Evolutionary conservation across 23 tunicate species (phyloP), one percentile per base, ranked within the genome.

Genomic region (Styela clava): DNA sequence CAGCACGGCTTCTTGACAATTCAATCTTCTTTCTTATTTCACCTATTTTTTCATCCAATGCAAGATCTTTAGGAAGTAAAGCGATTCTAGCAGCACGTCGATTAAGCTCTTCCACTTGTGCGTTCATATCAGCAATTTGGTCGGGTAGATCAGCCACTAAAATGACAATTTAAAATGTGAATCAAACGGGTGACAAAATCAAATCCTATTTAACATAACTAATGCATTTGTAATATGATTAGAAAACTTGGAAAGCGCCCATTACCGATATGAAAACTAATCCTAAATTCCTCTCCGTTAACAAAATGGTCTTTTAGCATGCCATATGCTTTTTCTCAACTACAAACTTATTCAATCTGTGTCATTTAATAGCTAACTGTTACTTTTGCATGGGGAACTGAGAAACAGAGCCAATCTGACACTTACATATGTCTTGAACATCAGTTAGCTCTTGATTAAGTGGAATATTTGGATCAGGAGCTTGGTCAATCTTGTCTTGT

Each of bases 21-120:
- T 61, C 86, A 69, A 89, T 89, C 65, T 69, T 81, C 83, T 85
- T 89, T 37, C 79, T 31, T 20, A 89, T 89, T 25, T 77, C 89
- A 18, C 52, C 30, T 34, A 89, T 85, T 73, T 85, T 81, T 62
- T 81, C 69, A 33, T 71, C 74, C 77, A 89, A 28, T 51, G 63
- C 77, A 68, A 89, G 72, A n/a, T 18, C 37, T 2, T 68, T 74
- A 26, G 74, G 74, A 18, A 89, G 78, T 3, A 25, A 16, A 21
- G 69, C 82, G 16, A 89, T 27, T 23, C 24, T 29, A 26, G 33
- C 81, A 12, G 65, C 81, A 20, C 52, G 2, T 7, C 44, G 23
- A 16, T 52, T 76, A 0, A 76, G 62, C 22, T 76, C 81, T 7
- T 51, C 65, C 18, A 76, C 64, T 28, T 44, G 31, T 9, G 1